Evolutionary conservation across 2,113 vertebrate species (phyloP).

Genomic region (Paralichthys olivaceus): DNA sequence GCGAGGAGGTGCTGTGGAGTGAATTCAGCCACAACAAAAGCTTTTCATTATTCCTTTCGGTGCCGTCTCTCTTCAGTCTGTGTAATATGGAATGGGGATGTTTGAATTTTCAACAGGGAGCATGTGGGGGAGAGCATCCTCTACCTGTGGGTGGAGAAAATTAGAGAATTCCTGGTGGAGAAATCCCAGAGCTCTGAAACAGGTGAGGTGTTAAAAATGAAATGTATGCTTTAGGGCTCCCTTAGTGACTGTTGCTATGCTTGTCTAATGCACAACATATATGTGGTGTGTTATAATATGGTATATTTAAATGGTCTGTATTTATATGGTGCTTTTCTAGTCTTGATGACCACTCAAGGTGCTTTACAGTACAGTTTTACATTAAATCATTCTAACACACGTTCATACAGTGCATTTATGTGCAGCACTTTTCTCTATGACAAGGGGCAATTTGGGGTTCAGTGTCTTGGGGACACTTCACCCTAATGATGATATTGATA

Average conservation of each 20-base stretch:
- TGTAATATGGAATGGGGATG: slow-evolving; percentile 5
- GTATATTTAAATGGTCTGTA: too few species aligned
- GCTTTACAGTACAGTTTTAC: too few species aligned
- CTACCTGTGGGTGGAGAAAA: slow-evolving; percentile 95
- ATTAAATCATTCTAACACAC: too few species aligned
- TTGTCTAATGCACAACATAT: not conserved
- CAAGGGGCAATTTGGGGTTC: too few species aligned
- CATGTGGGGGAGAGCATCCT: slow-evolving; percentile 94
- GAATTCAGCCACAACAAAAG: slow-evolving; percentile 52
- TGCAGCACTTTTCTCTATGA: too few species aligned
- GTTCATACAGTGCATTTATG: too few species aligned
- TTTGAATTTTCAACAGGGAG: slow-evolving; percentile 82
- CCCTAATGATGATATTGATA: too few species aligned
- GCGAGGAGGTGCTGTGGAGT: slow-evolving; percentile 8
- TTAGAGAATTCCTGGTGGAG: slow-evolving; percentile 90
- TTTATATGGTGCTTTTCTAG: too few species aligned
- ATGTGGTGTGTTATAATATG: not conserved
- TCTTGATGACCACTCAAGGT: too few species aligned
- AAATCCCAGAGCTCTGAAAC: slow-evolving; percentile 85
- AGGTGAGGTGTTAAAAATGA: slow-evolving; percentile 83
- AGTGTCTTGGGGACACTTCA: too few species aligned
- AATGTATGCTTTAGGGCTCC: slow-evolving; percentile 11
- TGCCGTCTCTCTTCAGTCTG: slow-evolving; percentile 5
- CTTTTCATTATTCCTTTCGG: slow-evolving; percentile 32
- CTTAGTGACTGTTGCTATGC: not conserved